Conservation (phyloP, 2,797 vertebrate species). For the Sebastes diploproa region DNA sequence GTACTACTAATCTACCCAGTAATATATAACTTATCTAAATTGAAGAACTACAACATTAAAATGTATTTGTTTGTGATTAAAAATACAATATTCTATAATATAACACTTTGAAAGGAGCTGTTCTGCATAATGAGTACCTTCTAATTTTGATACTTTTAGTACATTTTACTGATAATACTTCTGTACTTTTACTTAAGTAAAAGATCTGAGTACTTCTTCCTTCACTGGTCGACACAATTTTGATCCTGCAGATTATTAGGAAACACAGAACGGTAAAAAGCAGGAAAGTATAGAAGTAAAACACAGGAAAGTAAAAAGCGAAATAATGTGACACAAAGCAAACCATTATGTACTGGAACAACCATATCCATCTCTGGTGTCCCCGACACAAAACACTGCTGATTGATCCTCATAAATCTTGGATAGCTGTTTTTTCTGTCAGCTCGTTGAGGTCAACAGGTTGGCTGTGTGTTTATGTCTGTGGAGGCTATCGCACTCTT, state of each 20-base stretch:
- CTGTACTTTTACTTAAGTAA: too few species aligned
- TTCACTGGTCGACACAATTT: neutral
- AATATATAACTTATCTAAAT: too few species aligned
- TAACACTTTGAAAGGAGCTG: too few species aligned
- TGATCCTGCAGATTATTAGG: neutral
- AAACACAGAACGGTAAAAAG: neutral
- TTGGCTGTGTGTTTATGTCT: conserved; percentile 22
- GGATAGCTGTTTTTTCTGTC: conserved; percentile 10
- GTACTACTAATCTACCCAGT: too few species aligned
- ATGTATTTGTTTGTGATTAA: too few species aligned
- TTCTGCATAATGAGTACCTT: too few species aligned
- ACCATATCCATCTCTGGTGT: neutral
- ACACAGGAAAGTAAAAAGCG: neutral
- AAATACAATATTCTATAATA: too few species aligned
- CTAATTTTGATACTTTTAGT: too few species aligned
- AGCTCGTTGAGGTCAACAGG: conserved; percentile 24
- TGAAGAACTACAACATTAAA: too few species aligned
- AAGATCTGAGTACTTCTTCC: too few species aligned
- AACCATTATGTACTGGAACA: neutral
- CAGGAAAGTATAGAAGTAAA: neutral
- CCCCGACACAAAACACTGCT: neutral
- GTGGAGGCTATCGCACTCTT: conserved; percentile 10
- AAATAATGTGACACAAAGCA: neutral
- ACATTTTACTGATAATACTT: too few species aligned
- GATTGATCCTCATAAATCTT: conserved; percentile 45